Evolutionary conservation across 2,797 vertebrate genomes (phyloP).

Genomic region (Acomys russatus): DNA sequence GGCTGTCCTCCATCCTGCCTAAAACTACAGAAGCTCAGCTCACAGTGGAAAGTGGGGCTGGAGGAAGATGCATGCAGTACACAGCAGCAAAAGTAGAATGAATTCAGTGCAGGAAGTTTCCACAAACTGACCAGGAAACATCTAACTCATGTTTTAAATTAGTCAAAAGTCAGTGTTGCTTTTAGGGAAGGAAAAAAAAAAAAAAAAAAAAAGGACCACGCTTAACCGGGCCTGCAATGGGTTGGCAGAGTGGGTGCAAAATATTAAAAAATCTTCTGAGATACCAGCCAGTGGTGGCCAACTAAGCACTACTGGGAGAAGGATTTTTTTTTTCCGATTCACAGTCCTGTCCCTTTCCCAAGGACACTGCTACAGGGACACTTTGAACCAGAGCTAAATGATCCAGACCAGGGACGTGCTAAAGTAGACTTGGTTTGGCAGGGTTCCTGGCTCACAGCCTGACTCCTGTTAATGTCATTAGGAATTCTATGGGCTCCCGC

Average conservation of each 20-base stretch:
- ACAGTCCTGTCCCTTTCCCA: background rate
- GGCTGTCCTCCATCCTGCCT: slow-evolving; percentile 86
- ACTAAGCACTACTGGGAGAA: background rate
- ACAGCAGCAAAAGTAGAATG: too few relatives aligned
- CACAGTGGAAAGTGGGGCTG: background rate
- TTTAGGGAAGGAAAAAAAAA: background rate
- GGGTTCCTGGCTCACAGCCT: background rate
- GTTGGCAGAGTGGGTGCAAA: too few relatives aligned
- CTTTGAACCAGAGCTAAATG: background rate
- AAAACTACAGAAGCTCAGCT: background rate
- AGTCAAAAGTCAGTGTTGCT: background rate
- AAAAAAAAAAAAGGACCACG: background rate
- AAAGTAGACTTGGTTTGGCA: background rate
- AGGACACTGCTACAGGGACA: background rate
- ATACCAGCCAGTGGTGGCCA: background rate
- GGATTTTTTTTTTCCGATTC: too few relatives aligned
- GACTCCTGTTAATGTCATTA: background rate
- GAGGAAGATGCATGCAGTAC: background rate
- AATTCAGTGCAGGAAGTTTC: background rate
- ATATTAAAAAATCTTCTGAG: background rate
- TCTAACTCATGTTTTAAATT: slow-evolving; percentile 18
- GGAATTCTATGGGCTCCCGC: background rate
- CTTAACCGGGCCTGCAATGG: background rate
- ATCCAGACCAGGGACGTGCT: background rate
- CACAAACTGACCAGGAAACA: background rate